A percentile compares a stretch with the other conserved stretches of the same genome.
Evolutionary conservation across 2,113 vertebrate species (phyloP).

Genomic region (Picathartes gymnocephalus): DNA sequence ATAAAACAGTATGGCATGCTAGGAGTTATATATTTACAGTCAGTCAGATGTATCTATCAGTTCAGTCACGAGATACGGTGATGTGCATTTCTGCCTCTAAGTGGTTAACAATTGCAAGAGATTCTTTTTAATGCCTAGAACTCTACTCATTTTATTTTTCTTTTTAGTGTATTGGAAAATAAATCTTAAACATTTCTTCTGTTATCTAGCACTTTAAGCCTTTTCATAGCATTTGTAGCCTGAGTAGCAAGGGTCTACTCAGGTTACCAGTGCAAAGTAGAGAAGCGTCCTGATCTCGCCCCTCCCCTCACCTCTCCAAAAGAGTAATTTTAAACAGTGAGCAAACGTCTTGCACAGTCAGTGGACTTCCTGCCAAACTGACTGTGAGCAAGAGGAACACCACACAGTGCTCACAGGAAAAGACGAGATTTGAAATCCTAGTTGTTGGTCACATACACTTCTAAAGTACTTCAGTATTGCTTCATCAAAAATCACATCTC

Average conservation of each 20-base stretch:
- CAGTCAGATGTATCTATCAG: not conserved
- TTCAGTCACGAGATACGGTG: not conserved
- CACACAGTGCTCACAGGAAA: not conserved
- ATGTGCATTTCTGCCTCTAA: not conserved
- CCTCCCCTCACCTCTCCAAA: not conserved
- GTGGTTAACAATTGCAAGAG: slow-evolving; percentile 6
- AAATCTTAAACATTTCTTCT: not conserved
- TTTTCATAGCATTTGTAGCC: slow-evolving; percentile 5
- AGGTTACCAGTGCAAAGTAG: not conserved
- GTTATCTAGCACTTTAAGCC: not conserved
- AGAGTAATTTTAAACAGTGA: not conserved
- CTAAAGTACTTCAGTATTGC: not conserved
- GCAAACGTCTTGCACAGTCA: not conserved
- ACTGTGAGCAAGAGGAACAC: not conserved
- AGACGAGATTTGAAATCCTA: not conserved
- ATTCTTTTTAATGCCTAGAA: not conserved
- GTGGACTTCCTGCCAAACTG: not conserved
- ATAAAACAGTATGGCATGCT: not conserved
- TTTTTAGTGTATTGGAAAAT: not conserved
- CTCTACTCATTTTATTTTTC: not conserved
- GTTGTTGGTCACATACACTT: not conserved
- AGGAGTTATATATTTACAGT: not conserved
- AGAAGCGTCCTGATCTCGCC: no score
- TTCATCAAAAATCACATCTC: not conserved
- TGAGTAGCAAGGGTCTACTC: not conserved